Evolutionary conservation across 2,888 invertebrate genomes (phyloP).

Genomic region (Didymodactylos carnosus): DNA sequence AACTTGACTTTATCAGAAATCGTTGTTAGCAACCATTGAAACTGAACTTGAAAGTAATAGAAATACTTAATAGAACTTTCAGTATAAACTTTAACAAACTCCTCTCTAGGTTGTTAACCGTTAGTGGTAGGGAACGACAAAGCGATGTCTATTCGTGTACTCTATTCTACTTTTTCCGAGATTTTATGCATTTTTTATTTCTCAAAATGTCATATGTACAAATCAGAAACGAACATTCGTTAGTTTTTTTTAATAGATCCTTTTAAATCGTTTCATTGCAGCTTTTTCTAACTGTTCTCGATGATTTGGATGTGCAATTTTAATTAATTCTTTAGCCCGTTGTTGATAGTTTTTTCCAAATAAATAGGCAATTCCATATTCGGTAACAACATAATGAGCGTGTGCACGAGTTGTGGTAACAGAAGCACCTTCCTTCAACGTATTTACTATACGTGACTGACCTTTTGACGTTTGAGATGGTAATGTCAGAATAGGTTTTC

Average conservation of each 20-base stretch:
- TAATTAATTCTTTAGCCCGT: background rate
- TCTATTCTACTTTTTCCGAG: no score
- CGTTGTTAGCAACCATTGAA: no score
- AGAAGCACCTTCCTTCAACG: background rate
- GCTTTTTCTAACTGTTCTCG: background rate
- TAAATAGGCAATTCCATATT: background rate
- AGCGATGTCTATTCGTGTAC: no score
- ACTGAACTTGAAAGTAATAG: no score
- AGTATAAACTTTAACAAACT: no score
- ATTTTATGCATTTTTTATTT: no score
- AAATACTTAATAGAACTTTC: no score
- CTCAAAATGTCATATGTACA: no score
- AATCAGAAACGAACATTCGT: no score
- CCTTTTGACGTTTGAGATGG: background rate
- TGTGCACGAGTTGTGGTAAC: background rate
- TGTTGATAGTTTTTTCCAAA: background rate
- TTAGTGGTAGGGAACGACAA: no score
- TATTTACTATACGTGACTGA: background rate
- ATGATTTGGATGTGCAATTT: background rate
- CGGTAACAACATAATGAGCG: background rate
- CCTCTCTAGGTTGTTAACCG: no score
- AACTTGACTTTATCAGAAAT: no score
- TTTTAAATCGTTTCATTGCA: background rate
- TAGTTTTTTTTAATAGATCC: background rate
- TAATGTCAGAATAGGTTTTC: constrained; percentile 3